These are phyloP conservation scores for Myopa testacea DNA, from an alignment of 2,888 invertebrate genomes.

Conservation along the genomic window DNA sequence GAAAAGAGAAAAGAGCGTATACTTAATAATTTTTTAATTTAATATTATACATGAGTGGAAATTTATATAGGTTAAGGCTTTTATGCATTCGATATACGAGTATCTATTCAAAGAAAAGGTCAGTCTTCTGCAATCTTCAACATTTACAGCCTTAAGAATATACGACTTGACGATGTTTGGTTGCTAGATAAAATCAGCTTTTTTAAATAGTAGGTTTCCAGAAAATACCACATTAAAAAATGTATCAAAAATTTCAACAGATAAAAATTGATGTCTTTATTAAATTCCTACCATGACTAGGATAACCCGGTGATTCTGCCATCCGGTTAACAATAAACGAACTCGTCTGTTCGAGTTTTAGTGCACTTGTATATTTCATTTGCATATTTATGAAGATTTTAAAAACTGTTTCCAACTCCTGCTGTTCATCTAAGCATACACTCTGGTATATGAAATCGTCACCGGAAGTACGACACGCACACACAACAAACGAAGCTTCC, in stretches of 20 bases:
- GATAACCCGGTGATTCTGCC: too few species aligned
- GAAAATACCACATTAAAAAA: not conserved
- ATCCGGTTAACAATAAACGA: too few species aligned
- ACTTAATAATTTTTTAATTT: too few species aligned
- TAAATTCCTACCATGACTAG: too few species aligned
- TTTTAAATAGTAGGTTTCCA: not conserved
- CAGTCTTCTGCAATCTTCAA: too few species aligned
- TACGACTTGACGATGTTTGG: not conserved
- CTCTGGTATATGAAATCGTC: not conserved
- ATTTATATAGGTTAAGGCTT: too few species aligned
- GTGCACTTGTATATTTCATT: not conserved
- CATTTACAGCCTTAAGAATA: not conserved
- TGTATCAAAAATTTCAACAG: not conserved
- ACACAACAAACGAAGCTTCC: slow-evolving; percentile 11
- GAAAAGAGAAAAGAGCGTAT: too few species aligned
- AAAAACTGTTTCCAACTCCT: not conserved
- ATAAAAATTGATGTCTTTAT: not conserved
- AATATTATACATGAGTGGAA: too few species aligned
- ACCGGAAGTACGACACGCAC: slow-evolving; percentile 9
- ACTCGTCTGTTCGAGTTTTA: too few species aligned
- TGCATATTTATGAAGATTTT: not conserved
- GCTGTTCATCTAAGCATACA: not conserved
- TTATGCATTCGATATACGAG: too few species aligned
- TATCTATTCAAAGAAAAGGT: too few species aligned
- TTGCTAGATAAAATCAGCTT: not conserved